Evolutionary conservation across 2,797 vertebrate species (phyloP), one percentile per base, ranked within the genome.

Genomic region (Pseudochromis fuscus): DNA sequence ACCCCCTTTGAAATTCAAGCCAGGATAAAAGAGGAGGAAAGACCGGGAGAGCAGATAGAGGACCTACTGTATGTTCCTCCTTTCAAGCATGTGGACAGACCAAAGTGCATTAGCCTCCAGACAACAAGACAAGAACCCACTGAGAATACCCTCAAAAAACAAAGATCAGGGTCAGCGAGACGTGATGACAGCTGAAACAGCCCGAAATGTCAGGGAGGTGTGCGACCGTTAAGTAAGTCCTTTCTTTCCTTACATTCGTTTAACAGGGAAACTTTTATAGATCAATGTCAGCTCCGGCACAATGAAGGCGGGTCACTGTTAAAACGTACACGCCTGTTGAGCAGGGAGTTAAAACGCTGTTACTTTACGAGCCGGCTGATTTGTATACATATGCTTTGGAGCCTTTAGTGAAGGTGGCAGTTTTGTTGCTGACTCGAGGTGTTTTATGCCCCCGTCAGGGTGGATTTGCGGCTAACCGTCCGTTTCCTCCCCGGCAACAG

Each of bases 1-100:
- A 77, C 50, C 62, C n/a, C 58, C 67, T 90, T 86, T 90, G 88
- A 90, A 88, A 92, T 82, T 59, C 37, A 76, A 92, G 25, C 79
- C 66, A 31, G 73, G 73, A 81, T 81, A 33, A 83, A 86, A 78
- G 77, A 79, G 61, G 35, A 23, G 57, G 56, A 21, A 19, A 56
- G 71, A 57, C 27, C 19, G 55, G 50, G 35, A 48, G 52, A 42
- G 23, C 31, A 56, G 60, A 80, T 28, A 42, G 40, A 53, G 23
- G 35, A 81, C n/a, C n/a, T 65, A 35, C 38, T 24, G 27, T 25
- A 31, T 25, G n/a, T 40, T 38, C n/a, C n/a, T n/a, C n/a, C n/a
- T n/a, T n/a, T n/a, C 57, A 51, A 63, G 49, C 28, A 23, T 40
- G 68, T 35, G 65, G 50, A 66, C 23, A 49, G 52, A 57, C 25